Percentiles rank a stretch among this genome's conserved stretches.
Evolutionary conservation across 2,888 invertebrate species (phyloP).

Genomic region (Rotaria magnacalcarata): DNA sequence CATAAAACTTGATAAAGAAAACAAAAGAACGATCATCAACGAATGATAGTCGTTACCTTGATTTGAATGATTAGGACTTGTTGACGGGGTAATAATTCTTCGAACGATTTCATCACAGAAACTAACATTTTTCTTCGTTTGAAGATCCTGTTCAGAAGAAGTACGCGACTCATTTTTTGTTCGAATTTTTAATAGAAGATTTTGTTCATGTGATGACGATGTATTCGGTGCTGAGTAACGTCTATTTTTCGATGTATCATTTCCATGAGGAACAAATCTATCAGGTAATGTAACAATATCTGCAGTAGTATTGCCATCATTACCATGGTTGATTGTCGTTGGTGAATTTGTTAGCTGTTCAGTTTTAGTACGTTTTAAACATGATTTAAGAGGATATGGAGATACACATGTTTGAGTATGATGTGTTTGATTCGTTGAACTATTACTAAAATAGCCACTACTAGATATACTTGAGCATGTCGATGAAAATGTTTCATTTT

Average conservation of each 20-base stretch:
- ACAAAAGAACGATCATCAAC: no score
- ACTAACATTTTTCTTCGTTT: slow-evolving; percentile 9
- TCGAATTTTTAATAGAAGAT: neutral
- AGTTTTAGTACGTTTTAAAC: slow-evolving; percentile 21
- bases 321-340: neutral
- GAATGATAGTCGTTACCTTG: neutral
- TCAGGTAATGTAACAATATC: neutral
- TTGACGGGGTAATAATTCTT: neutral
- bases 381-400: neutral
- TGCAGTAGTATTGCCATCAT: neutral
- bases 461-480: slow-evolving; percentile 15
- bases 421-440: neutral
- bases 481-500: neutral
- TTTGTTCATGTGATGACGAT: neutral
- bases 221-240: neutral
- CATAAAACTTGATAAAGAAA: no score
- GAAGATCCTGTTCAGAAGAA: neutral
- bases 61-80: neutral
- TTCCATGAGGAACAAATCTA: neutral
- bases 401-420: neutral
- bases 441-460: slow-evolving; percentile 33
- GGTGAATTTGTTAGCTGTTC: neutral
- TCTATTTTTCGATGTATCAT: neutral
- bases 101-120: neutral
- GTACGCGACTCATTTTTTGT: neutral